These are phyloP conservation scores for Thalassaphorura encarpata DNA, from an alignment of 1,140 invertebrate genomes.

Conservation along the genomic window DNA sequence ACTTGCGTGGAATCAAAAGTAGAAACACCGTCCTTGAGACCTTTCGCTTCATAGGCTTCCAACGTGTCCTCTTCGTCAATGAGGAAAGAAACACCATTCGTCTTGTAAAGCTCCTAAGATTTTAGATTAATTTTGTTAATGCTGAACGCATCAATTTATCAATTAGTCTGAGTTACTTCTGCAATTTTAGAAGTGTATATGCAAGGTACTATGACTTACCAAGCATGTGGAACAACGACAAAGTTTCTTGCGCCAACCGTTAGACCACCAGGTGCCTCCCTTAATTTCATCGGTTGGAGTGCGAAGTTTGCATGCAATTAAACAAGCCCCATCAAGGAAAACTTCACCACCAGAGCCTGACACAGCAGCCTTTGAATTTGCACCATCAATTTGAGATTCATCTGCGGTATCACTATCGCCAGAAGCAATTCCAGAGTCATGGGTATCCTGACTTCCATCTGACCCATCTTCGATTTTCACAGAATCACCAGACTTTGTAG, in stretches of 20 bases:
- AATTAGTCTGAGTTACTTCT: not conserved
- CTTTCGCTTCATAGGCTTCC: slow-evolving; percentile 71
- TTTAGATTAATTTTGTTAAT: too few species aligned
- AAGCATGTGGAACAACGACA: slow-evolving; percentile 49
- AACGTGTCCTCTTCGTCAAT: slow-evolving; percentile 75
- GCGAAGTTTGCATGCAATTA: not conserved
- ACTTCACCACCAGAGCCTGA: slow-evolving; percentile 63
- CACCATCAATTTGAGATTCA: slow-evolving; percentile 30
- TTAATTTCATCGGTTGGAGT: slow-evolving; percentile 7
- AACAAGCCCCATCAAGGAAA: not conserved
- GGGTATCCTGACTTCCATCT: not conserved
- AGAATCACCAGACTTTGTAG: not conserved
- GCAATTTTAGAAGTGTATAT: not conserved
- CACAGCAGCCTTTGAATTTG: slow-evolving; percentile 37
- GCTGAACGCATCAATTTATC: slow-evolving; percentile 13
- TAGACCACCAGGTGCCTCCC: slow-evolving; percentile 51
- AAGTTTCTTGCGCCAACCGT: slow-evolving; percentile 60
- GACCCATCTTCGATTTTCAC: not conserved
- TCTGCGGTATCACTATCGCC: slow-evolving; percentile 43
- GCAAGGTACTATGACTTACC: slow-evolving; percentile 32
- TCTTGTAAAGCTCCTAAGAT: slow-evolving; percentile 55
- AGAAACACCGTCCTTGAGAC: slow-evolving; percentile 41
- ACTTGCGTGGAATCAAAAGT: slow-evolving; percentile 37
- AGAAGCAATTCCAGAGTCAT: slow-evolving; percentile 2
- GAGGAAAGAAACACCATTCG: slow-evolving; percentile 57